phyloP scores from a whole-genome alignment of 2,888 invertebrate genomes.

The Chironomus tentans region DNA sequence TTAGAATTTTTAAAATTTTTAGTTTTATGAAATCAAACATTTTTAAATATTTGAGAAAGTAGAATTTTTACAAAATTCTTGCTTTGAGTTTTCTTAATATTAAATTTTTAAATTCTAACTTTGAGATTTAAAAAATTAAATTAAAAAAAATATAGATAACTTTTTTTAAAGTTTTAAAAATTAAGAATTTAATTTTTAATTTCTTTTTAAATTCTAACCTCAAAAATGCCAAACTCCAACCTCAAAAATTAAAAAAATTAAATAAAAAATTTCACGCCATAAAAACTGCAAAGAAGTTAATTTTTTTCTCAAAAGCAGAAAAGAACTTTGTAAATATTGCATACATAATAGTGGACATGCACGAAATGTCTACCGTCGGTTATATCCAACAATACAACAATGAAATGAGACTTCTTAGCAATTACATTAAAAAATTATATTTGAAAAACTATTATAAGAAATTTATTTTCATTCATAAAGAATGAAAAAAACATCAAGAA shows the following conservation, averaged over 20 bases:
- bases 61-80: too few species aligned
- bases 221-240: too few species aligned
- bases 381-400: background rate
- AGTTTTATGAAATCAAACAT: too few species aligned
- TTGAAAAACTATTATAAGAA: background rate
- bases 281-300: background rate
- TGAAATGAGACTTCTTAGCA: background rate
- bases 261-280: background rate
- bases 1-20: too few species aligned
- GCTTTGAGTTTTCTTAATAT: too few species aligned
- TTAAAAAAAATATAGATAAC: too few species aligned
- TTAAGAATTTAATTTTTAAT: too few species aligned
- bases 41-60: too few species aligned
- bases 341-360: background rate
- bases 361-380: background rate
- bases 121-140: too few species aligned
- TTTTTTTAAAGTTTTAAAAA: too few species aligned
- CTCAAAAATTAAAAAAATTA: background rate
- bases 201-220: too few species aligned
- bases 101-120: too few species aligned
- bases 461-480: background rate
- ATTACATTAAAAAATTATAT: background rate
- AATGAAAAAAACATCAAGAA: background rate
- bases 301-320: background rate
- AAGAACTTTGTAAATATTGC: background rate